A percentile compares a stretch with the other conserved stretches of the same genome.
Evolutionary conservation across 2,113 vertebrate genomes (phyloP).

Genomic region (Pungitius pungitius): DNA sequence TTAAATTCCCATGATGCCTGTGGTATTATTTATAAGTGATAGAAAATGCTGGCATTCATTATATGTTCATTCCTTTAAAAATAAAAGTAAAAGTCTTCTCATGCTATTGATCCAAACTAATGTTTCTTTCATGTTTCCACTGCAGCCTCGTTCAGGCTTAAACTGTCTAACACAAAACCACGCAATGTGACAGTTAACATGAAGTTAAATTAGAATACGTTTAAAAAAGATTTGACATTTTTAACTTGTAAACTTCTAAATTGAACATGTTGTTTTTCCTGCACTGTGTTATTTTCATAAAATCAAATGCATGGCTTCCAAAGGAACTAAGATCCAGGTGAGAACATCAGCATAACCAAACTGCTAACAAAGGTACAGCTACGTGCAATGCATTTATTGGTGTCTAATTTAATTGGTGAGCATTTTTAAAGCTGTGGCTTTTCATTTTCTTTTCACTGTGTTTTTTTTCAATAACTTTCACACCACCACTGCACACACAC

Average conservation of each 20-base stretch:
- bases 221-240: not conserved
- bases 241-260: too few species aligned
- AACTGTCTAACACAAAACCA: not conserved
- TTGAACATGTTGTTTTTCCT: too few species aligned
- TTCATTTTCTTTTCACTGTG: conserved; percentile 69
- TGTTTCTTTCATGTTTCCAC: conserved; percentile 16
- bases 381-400: conserved; percentile 74
- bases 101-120: conserved; percentile 14
- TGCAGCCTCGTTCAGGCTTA: not conserved
- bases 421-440: conserved; percentile 47
- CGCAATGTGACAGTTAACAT: not conserved
- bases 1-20: conserved; percentile 12
- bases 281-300: too few species aligned
- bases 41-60: conserved; percentile 13
- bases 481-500: not conserved
- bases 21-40: not conserved
- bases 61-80: too few species aligned
- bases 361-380: conserved; percentile 56
- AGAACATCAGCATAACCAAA: conserved; percentile 62
- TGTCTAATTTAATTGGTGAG: conserved; percentile 65
- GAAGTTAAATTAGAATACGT: not conserved
- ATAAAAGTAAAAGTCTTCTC: conserved; percentile 15
- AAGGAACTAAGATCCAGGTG: conserved; percentile 47
- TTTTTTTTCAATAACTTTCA: conserved; percentile 24
- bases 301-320: conserved; percentile 34